Conservation (phyloP, 2,113 vertebrate genomes). For the Coturnix japonica region DNA sequence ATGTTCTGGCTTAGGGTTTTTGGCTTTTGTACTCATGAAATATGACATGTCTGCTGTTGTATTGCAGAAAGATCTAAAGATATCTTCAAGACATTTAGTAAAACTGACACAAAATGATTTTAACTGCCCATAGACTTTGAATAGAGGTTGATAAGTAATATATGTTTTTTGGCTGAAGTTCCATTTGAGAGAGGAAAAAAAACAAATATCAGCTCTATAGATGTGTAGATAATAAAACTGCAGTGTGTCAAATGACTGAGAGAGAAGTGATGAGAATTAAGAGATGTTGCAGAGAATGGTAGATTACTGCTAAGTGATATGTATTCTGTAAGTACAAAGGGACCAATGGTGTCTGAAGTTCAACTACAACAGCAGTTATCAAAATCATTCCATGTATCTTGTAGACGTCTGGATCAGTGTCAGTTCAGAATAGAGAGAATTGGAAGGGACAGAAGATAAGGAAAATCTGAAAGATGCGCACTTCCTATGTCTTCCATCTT, state of each 20-base stretch:
- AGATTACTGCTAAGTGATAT: neutral
- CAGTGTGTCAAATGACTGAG: neutral
- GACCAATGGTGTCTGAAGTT: rapidly evolving
- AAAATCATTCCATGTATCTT: rapidly evolving
- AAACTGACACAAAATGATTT: neutral
- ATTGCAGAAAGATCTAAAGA: neutral
- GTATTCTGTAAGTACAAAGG: rapidly evolving
- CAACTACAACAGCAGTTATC: neutral
- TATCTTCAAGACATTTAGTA: neutral
- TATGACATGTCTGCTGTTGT: neutral
- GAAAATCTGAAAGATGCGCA: neutral
- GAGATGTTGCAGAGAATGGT: neutral
- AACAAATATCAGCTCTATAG: neutral
- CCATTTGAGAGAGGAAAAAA: neutral
- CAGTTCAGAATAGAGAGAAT: neutral
- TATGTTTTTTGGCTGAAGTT: neutral
- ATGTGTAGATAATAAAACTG: neutral
- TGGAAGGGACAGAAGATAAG: neutral
- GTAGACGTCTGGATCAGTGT: neutral
- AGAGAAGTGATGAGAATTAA: neutral
- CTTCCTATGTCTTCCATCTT: neutral
- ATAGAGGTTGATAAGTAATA: neutral
- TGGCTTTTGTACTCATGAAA: neutral
- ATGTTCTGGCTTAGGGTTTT: neutral
- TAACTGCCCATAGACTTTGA: neutral